Base-by-base conservation (phyloP, 2,113 vertebrate genomes). In the Galbula dea region DNA sequence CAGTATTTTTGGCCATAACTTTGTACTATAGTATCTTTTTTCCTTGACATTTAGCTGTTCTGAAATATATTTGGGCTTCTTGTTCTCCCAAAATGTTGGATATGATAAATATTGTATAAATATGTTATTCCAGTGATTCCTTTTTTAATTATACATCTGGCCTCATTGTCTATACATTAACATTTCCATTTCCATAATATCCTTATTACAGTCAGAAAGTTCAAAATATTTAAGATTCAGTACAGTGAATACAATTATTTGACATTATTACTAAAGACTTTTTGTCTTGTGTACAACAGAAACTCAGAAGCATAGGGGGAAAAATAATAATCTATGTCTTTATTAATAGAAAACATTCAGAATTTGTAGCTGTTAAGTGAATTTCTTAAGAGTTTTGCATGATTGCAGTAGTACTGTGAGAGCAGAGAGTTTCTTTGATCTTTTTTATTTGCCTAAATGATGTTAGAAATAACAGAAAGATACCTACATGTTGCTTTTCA, bases 1-100 rank as follows among this genome's bases (percentile, higher is more conserved):
- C 94, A 97, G 85, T 97, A 96, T 97, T 97, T 97, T 97, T 96
- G 94, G 89, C 94, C 94, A 97, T 96, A 97, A 85, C 83, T 95
- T 97, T 97, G 95, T 97, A 96, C 73, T 89, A 93, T n/a, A 96
- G 90, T 93, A 97, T 97, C 84, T 97, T 97, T 32, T 20, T 97
- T 97, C 89, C 74, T 96, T 95, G 92, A 97, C 85, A 95, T 96
- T 97, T 96, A 90, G 55, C 94, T 97, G 91, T 94, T 82, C 96
- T 93, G 48, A 96, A 97, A 89, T 95, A 96, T 94, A 97, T 68
- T 85, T 81, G 76, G 83, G 65, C 62, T 89, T 94, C 55, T 58
- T 83, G 69, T 83, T 89, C 78, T 95, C 54, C 83, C 49, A 75
- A 72, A 94, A 83, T 90, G 54, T 91, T 89, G 96, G 90, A 68